These are phyloP conservation scores for Spialia ferax DNA, from an alignment of 2,888 invertebrate genomes.

Conservation along the genomic window DNA sequence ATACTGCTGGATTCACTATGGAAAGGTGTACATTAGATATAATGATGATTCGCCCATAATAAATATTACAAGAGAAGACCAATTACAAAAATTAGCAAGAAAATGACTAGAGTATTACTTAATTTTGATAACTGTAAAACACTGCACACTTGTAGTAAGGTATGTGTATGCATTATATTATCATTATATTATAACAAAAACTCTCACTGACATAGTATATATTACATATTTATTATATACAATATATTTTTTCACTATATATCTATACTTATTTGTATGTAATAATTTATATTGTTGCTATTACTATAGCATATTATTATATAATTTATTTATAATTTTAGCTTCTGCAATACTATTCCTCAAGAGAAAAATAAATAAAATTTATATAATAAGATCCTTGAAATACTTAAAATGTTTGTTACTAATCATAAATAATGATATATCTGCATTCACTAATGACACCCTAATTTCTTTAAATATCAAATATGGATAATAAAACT, in stretches of 20 bases:
- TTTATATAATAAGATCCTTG: not conserved
- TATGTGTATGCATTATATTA: too few relatives aligned
- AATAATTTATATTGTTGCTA: too few relatives aligned
- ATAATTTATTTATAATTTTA: not conserved
- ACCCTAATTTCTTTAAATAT: not conserved
- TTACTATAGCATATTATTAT: too few relatives aligned
- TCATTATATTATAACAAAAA: too few relatives aligned
- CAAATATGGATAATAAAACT: conserved; percentile 4
- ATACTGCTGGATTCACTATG: conserved; percentile 28
- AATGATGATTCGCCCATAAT: conserved; percentile 2
- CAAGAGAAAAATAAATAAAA: not conserved
- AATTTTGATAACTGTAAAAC: too few relatives aligned
- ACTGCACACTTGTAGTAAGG: too few relatives aligned
- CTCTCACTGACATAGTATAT: too few relatives aligned
- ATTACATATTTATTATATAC: too few relatives aligned
- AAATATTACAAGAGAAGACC: not conserved
- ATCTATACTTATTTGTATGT: too few relatives aligned
- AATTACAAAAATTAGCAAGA: too few relatives aligned
- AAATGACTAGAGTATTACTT: too few relatives aligned
- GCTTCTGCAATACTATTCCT: not conserved
- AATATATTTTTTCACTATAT: too few relatives aligned
- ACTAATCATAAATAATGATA: not conserved
- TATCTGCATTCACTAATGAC: not conserved
- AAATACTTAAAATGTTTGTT: not conserved
- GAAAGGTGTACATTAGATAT: not conserved